These are phyloP conservation scores for Calidris pugnax DNA, from an alignment of 2,113 vertebrate genomes.

Conservation along the genomic window DNA sequence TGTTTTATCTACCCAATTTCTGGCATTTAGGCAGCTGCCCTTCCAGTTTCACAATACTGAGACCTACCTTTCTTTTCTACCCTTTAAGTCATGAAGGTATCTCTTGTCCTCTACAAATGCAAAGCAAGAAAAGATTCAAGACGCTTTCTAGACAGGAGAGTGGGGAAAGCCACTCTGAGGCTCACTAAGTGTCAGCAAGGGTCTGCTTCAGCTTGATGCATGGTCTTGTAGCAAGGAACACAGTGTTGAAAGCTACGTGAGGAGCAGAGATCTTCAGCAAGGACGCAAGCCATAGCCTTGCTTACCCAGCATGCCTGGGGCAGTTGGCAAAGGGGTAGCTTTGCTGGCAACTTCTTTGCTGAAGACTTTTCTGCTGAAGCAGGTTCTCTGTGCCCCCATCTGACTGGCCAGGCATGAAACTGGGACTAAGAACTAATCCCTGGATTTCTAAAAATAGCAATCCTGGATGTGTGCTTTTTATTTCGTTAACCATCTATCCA, in stretches of 20 bases:
- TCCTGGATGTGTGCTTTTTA: not conserved
- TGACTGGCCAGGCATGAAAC: not conserved
- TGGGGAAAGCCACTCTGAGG: not conserved
- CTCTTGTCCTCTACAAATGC: not conserved
- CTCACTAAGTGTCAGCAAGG: not conserved
- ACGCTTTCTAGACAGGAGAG: not conserved
- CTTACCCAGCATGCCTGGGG: not conserved
- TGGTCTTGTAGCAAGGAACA: rapidly evolving
- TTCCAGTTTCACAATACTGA: not conserved
- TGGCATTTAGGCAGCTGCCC: not conserved
- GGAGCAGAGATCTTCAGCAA: not conserved
- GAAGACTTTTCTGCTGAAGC: not conserved
- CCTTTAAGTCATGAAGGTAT: not conserved
- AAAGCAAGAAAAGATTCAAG: not conserved
- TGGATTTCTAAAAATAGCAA: not conserved
- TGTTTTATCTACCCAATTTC: not conserved
- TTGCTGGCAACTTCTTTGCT: not conserved
- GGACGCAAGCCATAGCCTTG: not conserved
- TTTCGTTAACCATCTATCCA: not conserved
- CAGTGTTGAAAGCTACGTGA: not conserved
- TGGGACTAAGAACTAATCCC: not conserved
- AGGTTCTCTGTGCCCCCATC: not conserved
- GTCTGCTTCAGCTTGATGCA: not conserved
- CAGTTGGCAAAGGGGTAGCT: not conserved
- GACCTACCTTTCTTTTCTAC: not conserved